phyloP scores from a whole-genome alignment of 2,888 invertebrate genomes.

The Pocota personata region DNA sequence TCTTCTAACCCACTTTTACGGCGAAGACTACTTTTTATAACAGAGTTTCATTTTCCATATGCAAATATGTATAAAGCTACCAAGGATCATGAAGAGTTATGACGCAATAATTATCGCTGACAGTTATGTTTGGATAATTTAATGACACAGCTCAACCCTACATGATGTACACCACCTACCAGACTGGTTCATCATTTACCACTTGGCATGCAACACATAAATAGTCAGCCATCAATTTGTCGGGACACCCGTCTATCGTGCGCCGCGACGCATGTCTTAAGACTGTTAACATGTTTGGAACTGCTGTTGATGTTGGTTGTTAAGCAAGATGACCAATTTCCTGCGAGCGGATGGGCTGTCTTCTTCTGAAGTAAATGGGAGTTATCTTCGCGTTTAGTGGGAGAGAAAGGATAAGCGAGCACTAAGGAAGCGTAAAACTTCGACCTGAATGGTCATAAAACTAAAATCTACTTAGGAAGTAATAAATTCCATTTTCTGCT shows the following conservation, averaged over 20 bases:
- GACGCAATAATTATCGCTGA: slow-evolving; percentile 36
- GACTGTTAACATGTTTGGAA: neutral
- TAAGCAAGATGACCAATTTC: slow-evolving; percentile 34
- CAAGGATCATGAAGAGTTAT: slow-evolving; percentile 14
- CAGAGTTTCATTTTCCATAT: neutral
- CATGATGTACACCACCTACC: too few relatives aligned
- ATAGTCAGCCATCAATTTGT: slow-evolving; percentile 20
- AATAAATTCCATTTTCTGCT: slow-evolving; percentile 30
- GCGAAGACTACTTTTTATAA: neutral
- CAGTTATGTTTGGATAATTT: slow-evolving; percentile 43
- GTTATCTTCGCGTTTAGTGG: neutral
- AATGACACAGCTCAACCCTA: neutral
- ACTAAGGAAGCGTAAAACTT: neutral
- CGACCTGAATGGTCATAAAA: slow-evolving; percentile 10
- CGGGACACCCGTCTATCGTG: neutral
- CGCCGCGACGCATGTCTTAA: neutral
- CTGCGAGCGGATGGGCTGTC: slow-evolving; percentile 4
- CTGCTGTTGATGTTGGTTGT: neutral
- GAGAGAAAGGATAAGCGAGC: neutral
- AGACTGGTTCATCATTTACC: neutral
- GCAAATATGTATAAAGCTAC: slow-evolving; percentile 6
- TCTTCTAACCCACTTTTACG: neutral
- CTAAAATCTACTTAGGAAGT: slow-evolving; percentile 56
- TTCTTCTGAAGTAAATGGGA: neutral
- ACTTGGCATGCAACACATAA: neutral